Conservation (phyloP, 2,888 invertebrate genomes). For the Oxystoma pomonae region DNA sequence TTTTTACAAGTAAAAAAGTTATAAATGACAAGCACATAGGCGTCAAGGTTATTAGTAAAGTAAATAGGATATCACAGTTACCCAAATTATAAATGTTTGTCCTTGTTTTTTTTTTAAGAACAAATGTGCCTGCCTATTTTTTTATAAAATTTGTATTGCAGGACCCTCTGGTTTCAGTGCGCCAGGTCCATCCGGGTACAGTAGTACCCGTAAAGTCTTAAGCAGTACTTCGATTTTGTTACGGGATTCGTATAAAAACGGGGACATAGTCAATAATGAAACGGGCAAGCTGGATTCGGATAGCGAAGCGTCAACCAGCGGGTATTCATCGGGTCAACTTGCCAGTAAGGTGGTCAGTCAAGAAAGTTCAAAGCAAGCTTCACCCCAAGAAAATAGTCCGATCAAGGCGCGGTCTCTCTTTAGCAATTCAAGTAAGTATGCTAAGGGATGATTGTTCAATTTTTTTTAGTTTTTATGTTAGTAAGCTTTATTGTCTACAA, state of each 20-base stretch:
- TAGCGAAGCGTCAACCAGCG: slow-evolving; percentile 56
- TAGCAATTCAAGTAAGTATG: slow-evolving; percentile 25
- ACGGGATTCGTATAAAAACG: slow-evolving; percentile 4
- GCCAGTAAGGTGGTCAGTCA: slow-evolving; percentile 37
- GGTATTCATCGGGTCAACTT: slow-evolving; percentile 50
- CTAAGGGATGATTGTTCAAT: neutral
- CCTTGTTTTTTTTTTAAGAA: no score
- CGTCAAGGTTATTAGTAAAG: no score
- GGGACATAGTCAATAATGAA: neutral
- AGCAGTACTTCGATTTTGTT: slow-evolving; percentile 18
- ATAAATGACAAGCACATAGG: no score
- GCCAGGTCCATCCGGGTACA: neutral
- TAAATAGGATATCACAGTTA: no score
- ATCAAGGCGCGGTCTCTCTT: slow-evolving; percentile 33
- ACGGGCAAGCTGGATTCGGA: slow-evolving; percentile 46
- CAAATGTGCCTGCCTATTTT: no score
- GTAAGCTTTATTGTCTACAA: no score
- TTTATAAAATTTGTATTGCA: no score
- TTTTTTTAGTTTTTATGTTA: no score
- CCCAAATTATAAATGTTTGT: no score
- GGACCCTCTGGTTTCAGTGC: slow-evolving; percentile 42
- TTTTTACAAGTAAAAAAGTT: no score
- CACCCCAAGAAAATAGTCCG: slow-evolving; percentile 28
- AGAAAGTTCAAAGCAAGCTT: slow-evolving; percentile 33
- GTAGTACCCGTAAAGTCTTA: slow-evolving; percentile 28